Evolutionary conservation across 2,888 invertebrate genomes (phyloP).

Genomic region (Hydropsyche betteni): DNA sequence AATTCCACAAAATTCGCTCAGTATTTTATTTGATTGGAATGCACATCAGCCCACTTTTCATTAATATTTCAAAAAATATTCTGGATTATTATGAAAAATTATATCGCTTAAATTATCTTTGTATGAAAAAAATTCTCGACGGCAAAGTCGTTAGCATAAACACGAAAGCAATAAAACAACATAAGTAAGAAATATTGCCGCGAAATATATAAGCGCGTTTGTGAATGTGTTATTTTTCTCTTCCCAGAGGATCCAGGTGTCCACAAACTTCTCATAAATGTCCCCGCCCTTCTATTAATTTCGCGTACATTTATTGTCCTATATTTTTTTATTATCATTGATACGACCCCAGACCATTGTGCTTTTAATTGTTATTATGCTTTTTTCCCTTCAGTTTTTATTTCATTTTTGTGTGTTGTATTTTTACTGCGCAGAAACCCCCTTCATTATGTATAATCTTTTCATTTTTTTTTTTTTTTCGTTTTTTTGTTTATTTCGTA

Average conservation of each 20-base stretch:
- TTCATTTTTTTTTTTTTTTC: not conserved
- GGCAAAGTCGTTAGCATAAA: slow-evolving; percentile 11
- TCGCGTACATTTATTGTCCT: slow-evolving; percentile 23
- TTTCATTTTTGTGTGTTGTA: not conserved
- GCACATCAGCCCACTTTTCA: no score
- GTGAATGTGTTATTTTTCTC: not conserved
- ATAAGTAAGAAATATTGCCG: slow-evolving; percentile 19
- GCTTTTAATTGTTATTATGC: slow-evolving; percentile 19
- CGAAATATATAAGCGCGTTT: not conserved
- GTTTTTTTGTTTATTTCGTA: slow-evolving; percentile 5
- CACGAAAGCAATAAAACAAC: slow-evolving; percentile 16
- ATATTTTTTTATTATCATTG: slow-evolving; percentile 29
- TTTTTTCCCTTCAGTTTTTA: not conserved
- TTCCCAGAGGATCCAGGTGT: slow-evolving; percentile 22
- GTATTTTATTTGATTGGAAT: no score
- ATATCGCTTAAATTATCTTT: no score
- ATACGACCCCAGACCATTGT: slow-evolving; percentile 25
- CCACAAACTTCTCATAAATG: slow-evolving; percentile 25
- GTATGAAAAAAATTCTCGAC: not conserved
- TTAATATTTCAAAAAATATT: no score
- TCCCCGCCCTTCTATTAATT: slow-evolving; percentile 23
- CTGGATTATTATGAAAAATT: no score
- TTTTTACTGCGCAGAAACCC: slow-evolving; percentile 7
- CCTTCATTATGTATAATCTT: slow-evolving; percentile 21
- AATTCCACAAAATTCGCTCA: no score